phyloP scores from a whole-genome alignment of 2,797 vertebrate species.

The Dallia pectoralis region DNA sequence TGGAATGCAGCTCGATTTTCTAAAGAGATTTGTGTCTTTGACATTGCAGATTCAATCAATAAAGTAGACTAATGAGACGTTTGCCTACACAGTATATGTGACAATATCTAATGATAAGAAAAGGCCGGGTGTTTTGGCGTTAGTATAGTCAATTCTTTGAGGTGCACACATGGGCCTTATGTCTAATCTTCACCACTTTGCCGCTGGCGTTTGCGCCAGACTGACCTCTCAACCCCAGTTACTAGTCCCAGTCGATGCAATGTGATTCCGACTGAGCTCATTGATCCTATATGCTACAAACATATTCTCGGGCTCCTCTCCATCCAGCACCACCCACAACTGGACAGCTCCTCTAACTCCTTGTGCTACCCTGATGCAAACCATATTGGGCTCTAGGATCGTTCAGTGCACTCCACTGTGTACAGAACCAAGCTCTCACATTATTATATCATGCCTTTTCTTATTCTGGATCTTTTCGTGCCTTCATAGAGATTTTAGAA shows the following conservation, averaged over 20 bases:
- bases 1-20: background rate
- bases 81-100: too few relatives aligned
- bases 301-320: conserved; percentile 5
- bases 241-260: conserved; percentile 28
- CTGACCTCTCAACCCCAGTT: conserved; percentile 4
- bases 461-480: background rate
- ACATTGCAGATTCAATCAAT: background rate
- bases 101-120: background rate
- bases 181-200: background rate
- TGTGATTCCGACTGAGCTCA: conserved; percentile 21
- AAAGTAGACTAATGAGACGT: background rate
- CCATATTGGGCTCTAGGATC: background rate
- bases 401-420: too few relatives aligned
- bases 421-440: too few relatives aligned
- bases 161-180: background rate
- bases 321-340: conserved; percentile 34
- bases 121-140: background rate
- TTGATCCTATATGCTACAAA: conserved; percentile 19
- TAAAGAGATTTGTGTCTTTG: background rate
- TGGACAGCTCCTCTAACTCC: conserved; percentile 36
- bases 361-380: background rate
- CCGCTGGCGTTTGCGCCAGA: background rate
- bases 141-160: background rate
- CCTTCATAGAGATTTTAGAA: background rate
- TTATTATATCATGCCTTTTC: background rate